phyloP scores from a whole-genome alignment of 2,888 invertebrate genomes.

The Athetis lepigone region DNA sequence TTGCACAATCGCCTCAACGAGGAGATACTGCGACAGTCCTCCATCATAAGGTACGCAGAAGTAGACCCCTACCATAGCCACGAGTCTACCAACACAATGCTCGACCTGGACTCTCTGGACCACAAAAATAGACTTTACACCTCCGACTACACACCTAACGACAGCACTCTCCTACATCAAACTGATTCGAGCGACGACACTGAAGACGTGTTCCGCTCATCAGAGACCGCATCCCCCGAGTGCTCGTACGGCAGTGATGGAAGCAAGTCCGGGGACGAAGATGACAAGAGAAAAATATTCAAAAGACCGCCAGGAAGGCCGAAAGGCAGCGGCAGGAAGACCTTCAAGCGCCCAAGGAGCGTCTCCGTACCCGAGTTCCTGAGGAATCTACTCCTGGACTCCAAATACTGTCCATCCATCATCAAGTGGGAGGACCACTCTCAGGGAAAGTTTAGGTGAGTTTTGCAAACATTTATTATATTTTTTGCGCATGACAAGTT shows the following conservation, averaged over 20 bases:
- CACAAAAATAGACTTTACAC: constrained; percentile 78
- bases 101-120: constrained; percentile 82
- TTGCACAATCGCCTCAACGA: constrained; percentile 80
- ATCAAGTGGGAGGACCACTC: constrained; percentile 97
- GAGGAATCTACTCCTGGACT: constrained; percentile 94
- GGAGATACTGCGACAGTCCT: constrained; percentile 77
- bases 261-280: constrained; percentile 86
- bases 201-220: constrained; percentile 80
- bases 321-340: constrained; percentile 86
- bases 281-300: constrained; percentile 83
- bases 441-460: constrained; percentile 94
- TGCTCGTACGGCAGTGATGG: constrained; percentile 84
- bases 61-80: constrained; percentile 76
- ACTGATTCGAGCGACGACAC: constrained; percentile 86
- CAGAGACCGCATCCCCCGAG: constrained; percentile 83
- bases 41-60: constrained; percentile 82
- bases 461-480: constrained; percentile 51
- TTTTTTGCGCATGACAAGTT: constrained; percentile 36
- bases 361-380: constrained; percentile 96
- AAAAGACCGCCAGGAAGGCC: constrained; percentile 91
- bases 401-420: constrained; percentile 94
- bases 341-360: constrained; percentile 85
- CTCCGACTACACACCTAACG: constrained; percentile 82
- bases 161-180: constrained; percentile 71
- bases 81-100: constrained; percentile 77